A percentile compares a stretch with the other conserved stretches of the same genome.
These are phyloP conservation scores for Drosophila hawaiiensis DNA, from an alignment of 2,888 invertebrate genomes.

Conservation along the genomic window DNA sequence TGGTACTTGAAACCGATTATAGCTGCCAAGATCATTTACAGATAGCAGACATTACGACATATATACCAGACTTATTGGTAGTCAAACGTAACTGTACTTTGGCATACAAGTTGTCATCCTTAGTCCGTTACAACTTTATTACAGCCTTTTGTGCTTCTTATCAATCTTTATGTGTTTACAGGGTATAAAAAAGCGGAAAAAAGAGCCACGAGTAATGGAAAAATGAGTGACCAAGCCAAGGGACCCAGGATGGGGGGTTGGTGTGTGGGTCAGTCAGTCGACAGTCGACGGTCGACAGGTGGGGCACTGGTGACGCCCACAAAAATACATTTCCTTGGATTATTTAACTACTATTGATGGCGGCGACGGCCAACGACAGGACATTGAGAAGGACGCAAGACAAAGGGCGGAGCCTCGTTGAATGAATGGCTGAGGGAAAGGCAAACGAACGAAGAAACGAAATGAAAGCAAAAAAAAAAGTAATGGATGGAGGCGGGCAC, in stretches of 20 bases:
- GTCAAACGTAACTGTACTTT: neutral
- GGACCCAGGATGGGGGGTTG: neutral
- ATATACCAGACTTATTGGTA: neutral
- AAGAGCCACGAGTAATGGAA: constrained; percentile 38
- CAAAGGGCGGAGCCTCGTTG: constrained; percentile 32
- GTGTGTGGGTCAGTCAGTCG: neutral
- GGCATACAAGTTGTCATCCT: neutral
- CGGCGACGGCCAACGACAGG: constrained; percentile 25
- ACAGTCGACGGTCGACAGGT: constrained; percentile 1
- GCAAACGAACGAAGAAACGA: constrained; percentile 26
- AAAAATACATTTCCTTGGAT: constrained; percentile 73
- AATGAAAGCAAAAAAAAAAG: constrained; percentile 15
- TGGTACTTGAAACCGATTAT: neutral
- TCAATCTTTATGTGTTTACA: neutral
- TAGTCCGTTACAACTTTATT: constrained; percentile 1
- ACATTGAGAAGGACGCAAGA: constrained; percentile 25
- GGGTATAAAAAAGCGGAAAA: constrained; percentile 20
- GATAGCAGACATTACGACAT: neutral
- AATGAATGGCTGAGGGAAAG: constrained; percentile 48
- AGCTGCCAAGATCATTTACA: neutral
- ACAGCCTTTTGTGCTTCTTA: neutral
- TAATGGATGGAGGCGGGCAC: constrained; percentile 13
- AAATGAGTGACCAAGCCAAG: constrained; percentile 36
- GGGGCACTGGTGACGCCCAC: constrained; percentile 54
- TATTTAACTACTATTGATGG: constrained; percentile 72